Percentiles rank a stretch among this genome's conserved stretches.
Evolutionary conservation across 2,888 invertebrate species (phyloP).

Genomic region (Linnaemya vulpina): DNA sequence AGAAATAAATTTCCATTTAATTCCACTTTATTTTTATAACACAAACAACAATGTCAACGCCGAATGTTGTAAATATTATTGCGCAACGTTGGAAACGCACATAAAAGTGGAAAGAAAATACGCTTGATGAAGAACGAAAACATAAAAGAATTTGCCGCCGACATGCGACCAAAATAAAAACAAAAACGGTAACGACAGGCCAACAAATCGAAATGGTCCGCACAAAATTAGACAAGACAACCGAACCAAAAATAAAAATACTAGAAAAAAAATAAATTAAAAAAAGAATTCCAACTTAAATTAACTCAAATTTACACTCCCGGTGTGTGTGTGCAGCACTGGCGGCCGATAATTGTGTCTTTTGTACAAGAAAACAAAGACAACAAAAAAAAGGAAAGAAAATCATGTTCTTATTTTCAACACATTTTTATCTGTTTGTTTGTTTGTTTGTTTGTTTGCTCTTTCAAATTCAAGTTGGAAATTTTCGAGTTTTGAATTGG

Average conservation of each 20-base stretch:
- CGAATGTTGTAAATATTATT: constrained; percentile 53
- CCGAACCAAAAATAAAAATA: no score
- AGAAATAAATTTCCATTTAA: constrained; percentile 61
- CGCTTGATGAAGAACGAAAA: constrained; percentile 47
- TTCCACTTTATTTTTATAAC: constrained; percentile 31
- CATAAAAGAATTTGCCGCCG: constrained; percentile 53
- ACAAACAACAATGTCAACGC: constrained; percentile 57
- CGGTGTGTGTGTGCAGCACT: constrained; percentile 25
- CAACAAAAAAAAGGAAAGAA: constrained; percentile 9
- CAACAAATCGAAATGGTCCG: constrained; percentile 13
- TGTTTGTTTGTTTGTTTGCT: not conserved
- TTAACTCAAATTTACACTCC: constrained; percentile 61
- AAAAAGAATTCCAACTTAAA: constrained; percentile 41
- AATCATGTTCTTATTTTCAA: constrained; percentile 49
- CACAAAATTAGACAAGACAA: constrained; percentile 10
- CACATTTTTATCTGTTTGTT: constrained; percentile 28
- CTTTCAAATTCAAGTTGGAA: constrained; percentile 33
- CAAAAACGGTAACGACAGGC: not conserved
- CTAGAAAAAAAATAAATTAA: constrained; percentile 16
- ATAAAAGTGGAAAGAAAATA: constrained; percentile 29
- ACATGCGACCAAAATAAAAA: constrained; percentile 27
- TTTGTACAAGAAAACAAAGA: constrained; percentile 12
- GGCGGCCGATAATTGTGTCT: constrained; percentile 38
- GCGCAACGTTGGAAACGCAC: constrained; percentile 51
- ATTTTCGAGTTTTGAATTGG: constrained; percentile 21